Evolutionary conservation across 2,113 vertebrate genomes (phyloP).

Genomic region (Periophthalmus modestus): DNA sequence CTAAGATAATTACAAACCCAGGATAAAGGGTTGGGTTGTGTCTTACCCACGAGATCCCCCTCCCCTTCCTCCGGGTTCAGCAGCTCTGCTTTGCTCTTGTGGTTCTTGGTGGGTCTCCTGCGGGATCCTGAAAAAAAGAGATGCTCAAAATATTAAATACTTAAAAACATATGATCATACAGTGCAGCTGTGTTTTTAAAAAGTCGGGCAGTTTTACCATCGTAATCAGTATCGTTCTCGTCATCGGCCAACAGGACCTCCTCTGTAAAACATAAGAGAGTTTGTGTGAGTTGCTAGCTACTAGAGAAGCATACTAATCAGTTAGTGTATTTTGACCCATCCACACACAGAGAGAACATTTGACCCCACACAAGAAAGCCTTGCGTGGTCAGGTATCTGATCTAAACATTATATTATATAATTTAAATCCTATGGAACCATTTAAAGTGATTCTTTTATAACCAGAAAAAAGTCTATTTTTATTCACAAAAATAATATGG

Average conservation of each 20-base stretch:
- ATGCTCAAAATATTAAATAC: background rate
- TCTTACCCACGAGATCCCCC: conserved; percentile 86
- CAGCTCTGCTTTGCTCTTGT: conserved; percentile 85
- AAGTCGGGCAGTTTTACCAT: conserved; percentile 76
- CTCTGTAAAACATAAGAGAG: conserved; percentile 73
- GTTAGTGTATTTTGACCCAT: background rate
- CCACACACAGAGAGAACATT: no score
- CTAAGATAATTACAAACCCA: no score
- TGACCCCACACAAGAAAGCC: no score
- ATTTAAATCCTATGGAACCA: no score
- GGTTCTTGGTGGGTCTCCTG: conserved; percentile 90
- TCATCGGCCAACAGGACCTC: conserved; percentile 93
- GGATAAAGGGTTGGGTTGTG: background rate
- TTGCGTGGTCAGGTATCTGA: no score
- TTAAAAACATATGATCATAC: background rate
- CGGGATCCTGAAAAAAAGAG: conserved; percentile 72
- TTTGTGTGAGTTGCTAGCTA: background rate
- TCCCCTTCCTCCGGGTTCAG: conserved; percentile 89
- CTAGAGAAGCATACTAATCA: background rate
- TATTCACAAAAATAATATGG: background rate
- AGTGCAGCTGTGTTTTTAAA: background rate
- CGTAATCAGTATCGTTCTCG: conserved; percentile 87
- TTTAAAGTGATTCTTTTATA: no score
- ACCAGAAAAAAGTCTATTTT: background rate
- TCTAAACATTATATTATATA: background rate